Evolutionary conservation across 2,888 invertebrate genomes (phyloP).

Genomic region (Nematopogon swammerdamellus): DNA sequence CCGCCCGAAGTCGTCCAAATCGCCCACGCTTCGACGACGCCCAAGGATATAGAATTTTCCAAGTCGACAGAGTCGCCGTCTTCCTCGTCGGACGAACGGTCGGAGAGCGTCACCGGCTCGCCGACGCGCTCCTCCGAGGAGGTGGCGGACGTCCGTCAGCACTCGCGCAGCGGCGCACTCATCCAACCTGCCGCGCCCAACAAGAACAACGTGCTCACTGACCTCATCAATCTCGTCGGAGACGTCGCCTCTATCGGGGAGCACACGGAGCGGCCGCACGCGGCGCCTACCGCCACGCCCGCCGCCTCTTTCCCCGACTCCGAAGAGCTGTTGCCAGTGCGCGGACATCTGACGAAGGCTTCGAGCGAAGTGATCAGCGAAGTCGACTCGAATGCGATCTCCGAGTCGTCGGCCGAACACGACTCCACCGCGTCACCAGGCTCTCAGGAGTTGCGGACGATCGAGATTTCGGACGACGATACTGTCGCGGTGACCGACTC

Average conservation of each 20-base stretch:
- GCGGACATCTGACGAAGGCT: too few relatives aligned
- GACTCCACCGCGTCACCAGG: slow-evolving; percentile 21
- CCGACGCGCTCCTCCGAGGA: not conserved
- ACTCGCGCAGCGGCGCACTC: slow-evolving; percentile 15
- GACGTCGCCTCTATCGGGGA: slow-evolving; percentile 46
- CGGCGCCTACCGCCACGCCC: too few relatives aligned
- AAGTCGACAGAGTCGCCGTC: too few relatives aligned
- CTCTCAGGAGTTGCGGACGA: slow-evolving; percentile 25
- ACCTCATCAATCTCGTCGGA: slow-evolving; percentile 40
- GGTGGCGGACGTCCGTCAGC: not conserved
- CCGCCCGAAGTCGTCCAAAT: too few relatives aligned
- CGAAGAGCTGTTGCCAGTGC: slow-evolving; percentile 41
- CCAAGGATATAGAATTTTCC: too few relatives aligned
- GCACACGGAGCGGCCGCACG: slow-evolving; percentile 24
- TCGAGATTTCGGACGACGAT: slow-evolving; percentile 43
- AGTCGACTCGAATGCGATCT: slow-evolving; percentile 42
- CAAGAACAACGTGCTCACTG: slow-evolving; percentile 28
- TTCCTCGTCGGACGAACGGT: too few relatives aligned
- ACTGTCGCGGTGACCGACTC: slow-evolving; percentile 33
- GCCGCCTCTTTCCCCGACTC: slow-evolving; percentile 35
- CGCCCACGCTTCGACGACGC: too few relatives aligned
- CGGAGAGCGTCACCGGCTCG: too few relatives aligned
- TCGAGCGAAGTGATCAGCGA: too few relatives aligned
- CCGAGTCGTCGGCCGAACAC: slow-evolving; percentile 34
- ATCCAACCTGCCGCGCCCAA: slow-evolving; percentile 24